phyloP scores from a whole-genome alignment of 2,113 vertebrate genomes.

The Trogon surrucura region DNA sequence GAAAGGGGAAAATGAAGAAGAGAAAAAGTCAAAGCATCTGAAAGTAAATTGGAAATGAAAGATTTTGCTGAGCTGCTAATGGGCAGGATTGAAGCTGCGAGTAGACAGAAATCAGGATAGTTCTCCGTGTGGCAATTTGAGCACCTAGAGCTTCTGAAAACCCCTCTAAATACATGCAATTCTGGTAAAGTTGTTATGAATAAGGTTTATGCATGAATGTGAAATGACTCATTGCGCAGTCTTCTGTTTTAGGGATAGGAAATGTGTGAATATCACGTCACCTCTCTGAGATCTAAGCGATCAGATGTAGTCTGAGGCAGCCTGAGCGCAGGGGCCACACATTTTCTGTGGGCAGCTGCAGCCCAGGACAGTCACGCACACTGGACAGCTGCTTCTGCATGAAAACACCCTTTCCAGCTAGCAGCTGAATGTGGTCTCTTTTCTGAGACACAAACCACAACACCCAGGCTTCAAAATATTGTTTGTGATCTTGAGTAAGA shows the following conservation, averaged over 20 bases:
- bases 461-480: not conserved
- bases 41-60: not conserved
- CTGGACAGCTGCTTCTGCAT: not conserved
- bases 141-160: not conserved
- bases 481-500: not conserved
- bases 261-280: no score
- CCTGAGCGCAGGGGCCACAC: rapidly evolving
- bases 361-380: not conserved
- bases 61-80: not conserved
- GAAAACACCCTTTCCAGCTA: not conserved
- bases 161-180: not conserved
- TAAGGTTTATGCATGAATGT: not conserved
- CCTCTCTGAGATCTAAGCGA: not conserved
- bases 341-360: not conserved
- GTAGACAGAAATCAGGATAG: not conserved
- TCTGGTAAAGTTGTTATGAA: not conserved
- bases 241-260: not conserved
- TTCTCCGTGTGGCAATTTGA: not conserved
- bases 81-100: not conserved
- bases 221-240: not conserved
- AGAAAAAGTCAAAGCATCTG: not conserved
- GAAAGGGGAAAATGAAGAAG: not conserved
- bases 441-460: not conserved
- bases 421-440: not conserved
- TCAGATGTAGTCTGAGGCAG: not conserved